These are phyloP conservation scores for Drosophila macrothrix DNA, from an alignment of 2,888 invertebrate species.

Conservation along the genomic window DNA sequence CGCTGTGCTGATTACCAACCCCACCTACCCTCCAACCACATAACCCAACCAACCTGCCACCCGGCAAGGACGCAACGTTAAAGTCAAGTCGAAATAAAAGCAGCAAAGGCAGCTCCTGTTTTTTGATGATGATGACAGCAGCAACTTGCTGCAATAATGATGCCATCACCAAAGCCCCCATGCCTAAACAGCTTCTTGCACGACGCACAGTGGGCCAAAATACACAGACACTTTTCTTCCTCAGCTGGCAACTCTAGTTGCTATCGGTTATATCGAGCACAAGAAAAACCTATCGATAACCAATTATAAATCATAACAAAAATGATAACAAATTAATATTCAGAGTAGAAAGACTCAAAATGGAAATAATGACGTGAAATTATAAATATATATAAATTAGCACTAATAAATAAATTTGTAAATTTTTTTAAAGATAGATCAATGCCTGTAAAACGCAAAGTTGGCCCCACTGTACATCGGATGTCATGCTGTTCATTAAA, in stretches of 20 bases:
- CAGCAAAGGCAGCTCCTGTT: conserved; percentile 35
- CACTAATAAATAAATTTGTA: not conserved
- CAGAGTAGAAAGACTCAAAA: too few species aligned
- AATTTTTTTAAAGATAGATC: not conserved
- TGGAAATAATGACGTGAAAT: too few species aligned
- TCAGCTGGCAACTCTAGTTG: not conserved
- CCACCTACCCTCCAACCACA: conserved; percentile 7
- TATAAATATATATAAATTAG: not conserved
- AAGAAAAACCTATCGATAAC: not conserved
- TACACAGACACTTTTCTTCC: not conserved
- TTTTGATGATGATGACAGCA: conserved; percentile 73
- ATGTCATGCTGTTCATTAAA: conserved; percentile 55
- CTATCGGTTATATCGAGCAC: not conserved
- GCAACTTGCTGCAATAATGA: conserved; percentile 59
- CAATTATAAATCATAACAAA: not conserved
- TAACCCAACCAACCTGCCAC: not conserved
- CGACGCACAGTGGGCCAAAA: conserved; percentile 17
- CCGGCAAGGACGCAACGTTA: conserved; percentile 25
- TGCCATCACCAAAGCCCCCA: conserved; percentile 21
- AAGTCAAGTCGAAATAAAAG: conserved; percentile 68
- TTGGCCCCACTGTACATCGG: conserved; percentile 28
- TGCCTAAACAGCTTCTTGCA: not conserved
- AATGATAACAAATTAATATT: too few species aligned
- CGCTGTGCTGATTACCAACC: conserved; percentile 45
- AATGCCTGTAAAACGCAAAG: not conserved